These are phyloP conservation scores for Tiphia femorata DNA, from an alignment of 2,888 invertebrate species.

Conservation along the genomic window DNA sequence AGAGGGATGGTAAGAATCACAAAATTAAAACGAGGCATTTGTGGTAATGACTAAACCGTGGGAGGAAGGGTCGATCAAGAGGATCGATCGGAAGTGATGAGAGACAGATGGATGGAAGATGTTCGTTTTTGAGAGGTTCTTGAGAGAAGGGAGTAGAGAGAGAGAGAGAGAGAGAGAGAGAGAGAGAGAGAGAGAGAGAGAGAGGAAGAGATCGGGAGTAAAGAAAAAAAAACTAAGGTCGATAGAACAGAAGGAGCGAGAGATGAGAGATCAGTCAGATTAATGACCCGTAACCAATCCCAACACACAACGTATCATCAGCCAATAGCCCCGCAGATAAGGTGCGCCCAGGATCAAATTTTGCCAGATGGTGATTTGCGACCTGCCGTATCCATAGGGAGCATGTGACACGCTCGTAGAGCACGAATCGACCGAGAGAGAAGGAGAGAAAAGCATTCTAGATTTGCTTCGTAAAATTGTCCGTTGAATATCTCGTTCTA, in stretches of 20 bases:
- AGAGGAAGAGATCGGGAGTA: not conserved
- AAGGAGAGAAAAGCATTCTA: too few relatives aligned
- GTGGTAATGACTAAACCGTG: not conserved
- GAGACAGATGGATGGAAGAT: not conserved
- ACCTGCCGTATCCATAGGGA: too few relatives aligned
- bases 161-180: not conserved
- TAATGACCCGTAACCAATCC: constrained; percentile 66
- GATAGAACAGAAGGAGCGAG: constrained; percentile 14
- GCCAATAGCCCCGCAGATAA: constrained; percentile 62
- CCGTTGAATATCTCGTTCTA: too few relatives aligned
- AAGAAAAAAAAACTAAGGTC: not conserved
- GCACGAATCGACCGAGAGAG: too few relatives aligned
- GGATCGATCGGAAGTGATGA: not conserved
- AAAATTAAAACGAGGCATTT: constrained; percentile 36
- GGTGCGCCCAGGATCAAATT: constrained; percentile 55
- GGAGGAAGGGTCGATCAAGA: constrained; percentile 2
- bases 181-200: not conserved
- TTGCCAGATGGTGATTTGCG: constrained; percentile 42
- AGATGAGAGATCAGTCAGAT: constrained; percentile 45
- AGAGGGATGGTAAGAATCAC: constrained; percentile 42
- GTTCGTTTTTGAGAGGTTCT: too few relatives aligned
- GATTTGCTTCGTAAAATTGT: too few relatives aligned
- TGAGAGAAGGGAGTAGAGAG: not conserved
- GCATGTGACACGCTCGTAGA: too few relatives aligned
- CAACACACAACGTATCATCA: constrained; percentile 64